Base-by-base conservation (phyloP, 1,140 invertebrate genomes). In the Brachionus angularis region DNA sequence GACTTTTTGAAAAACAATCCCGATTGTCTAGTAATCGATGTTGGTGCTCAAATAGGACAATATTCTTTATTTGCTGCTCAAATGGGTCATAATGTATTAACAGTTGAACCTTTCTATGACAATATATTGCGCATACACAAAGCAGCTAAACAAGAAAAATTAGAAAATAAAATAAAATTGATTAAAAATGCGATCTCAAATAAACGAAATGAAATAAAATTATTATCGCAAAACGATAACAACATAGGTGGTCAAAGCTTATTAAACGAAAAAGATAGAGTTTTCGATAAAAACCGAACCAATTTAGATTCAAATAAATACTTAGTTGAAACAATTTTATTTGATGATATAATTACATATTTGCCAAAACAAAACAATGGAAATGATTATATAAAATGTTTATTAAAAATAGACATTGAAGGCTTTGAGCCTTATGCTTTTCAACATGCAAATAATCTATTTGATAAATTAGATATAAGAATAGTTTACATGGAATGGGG, bases 371-470 rank as follows among this genome's bases (percentile, higher is more conserved):
- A n/a, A n/a, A 14, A 42, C 14, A n/a, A 42, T 42, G 2, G 16
- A 42, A 42, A 42, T n/a, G n/a, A 16, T 21, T 14, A 16, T 16
- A 5, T 14, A 16, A 2, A 55, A 29, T 23, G 3, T 8, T 29
- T 55, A 4, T 5, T 55, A 27, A 55, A 55, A 55, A 55, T 55
- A 2, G 52, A 55, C 25, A 55, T 55, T 23, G 52, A 55, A 55
- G 52, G 52, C 2, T 29, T 2, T 36, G 52, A 55, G 21, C 16
- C 16, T 16, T 29, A 18, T 31, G 52, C 25, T 21, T 55, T 55
- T 42, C 39, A 42, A 14, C 39, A 42, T 5, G 39, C 39, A 7
- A 42, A 14, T 14, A n/a, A 42, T 3, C 39, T 42, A 14, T 42
- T 42, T 42, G 39, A 42, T 14, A 5, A 2, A 42, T n/a, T 42